These are phyloP conservation scores for Oscheius sp. DNA, from an alignment of 1,140 invertebrate genomes.

Conservation along the genomic window DNA sequence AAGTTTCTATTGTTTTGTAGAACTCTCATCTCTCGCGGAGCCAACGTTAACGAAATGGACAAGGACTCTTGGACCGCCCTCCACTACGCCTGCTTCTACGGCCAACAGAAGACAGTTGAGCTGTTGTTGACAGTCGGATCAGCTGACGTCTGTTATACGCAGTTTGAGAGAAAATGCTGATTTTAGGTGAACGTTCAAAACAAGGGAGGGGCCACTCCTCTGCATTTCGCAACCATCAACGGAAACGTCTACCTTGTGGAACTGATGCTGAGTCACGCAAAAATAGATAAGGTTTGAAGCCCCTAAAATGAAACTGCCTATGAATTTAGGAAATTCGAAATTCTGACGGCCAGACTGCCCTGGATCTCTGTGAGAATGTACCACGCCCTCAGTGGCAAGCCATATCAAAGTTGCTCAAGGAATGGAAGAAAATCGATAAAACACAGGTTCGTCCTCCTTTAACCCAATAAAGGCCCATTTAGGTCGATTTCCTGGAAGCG, in stretches of 20 bases:
- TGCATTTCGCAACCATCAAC: conserved; percentile 57
- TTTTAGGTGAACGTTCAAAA: conserved; percentile 49
- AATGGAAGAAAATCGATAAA: conserved; percentile 38
- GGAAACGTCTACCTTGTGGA: conserved; percentile 53
- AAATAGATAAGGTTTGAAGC: conserved; percentile 44
- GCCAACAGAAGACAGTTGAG: conserved; percentile 43
- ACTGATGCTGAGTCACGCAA: conserved; percentile 50
- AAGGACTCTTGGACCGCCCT: conserved; percentile 54
- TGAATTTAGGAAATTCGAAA: conserved; percentile 48
- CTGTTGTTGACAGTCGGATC: conserved; percentile 38
- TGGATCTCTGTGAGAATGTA: conserved; percentile 51
- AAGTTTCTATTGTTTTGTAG: conserved; percentile 19
- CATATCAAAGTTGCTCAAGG: conserved; percentile 40
- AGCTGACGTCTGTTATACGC: background rate
- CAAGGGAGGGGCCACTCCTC: conserved; percentile 50
- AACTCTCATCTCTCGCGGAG: conserved; percentile 44
- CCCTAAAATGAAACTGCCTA: background rate
- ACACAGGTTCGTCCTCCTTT: too few species aligned
- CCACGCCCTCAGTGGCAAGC: conserved; percentile 52
- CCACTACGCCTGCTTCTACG: conserved; percentile 57
- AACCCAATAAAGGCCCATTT: too few species aligned
- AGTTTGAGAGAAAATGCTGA: background rate
- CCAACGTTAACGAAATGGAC: conserved; percentile 50
- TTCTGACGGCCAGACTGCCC: conserved; percentile 46
- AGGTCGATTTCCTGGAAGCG: conserved; percentile 45